phyloP scores from a whole-genome alignment of 2,113 vertebrate genomes.

The Lichenostomus cassidix region DNA sequence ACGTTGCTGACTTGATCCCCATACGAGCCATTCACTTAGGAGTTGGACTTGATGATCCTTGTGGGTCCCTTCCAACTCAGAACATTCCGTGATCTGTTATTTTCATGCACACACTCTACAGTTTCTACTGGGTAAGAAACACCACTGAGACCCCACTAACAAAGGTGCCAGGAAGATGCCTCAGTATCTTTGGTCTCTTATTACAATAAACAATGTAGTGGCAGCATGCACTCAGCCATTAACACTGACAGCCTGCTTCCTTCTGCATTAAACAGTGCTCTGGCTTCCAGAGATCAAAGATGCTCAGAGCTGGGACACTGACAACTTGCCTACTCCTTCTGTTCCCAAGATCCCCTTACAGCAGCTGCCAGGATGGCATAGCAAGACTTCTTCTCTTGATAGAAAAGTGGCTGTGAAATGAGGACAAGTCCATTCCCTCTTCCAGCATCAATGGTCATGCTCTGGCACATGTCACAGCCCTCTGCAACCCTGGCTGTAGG shows the following conservation, averaged over 20 bases:
- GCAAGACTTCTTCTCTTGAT: background rate
- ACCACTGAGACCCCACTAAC: background rate
- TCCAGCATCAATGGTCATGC: background rate
- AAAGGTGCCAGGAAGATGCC: background rate
- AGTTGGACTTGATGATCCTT: background rate
- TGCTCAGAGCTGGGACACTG: background rate
- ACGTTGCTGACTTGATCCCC: fast-evolving
- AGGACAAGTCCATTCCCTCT: background rate
- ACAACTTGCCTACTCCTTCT: background rate
- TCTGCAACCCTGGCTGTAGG: background rate
- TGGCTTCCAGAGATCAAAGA: background rate
- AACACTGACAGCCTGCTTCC: background rate
- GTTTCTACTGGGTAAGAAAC: background rate
- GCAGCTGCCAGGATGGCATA: fast-evolving
- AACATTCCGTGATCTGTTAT: background rate
- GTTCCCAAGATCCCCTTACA: background rate
- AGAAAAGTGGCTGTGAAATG: background rate
- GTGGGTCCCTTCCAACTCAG: background rate
- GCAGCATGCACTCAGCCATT: background rate
- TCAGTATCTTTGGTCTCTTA: background rate
- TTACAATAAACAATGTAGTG: background rate
- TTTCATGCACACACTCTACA: background rate
- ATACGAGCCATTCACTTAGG: too few species aligned
- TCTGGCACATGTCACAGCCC: fast-evolving
- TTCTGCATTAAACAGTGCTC: background rate